These are phyloP conservation scores for Anhinga rufa DNA, from an alignment of 2,113 vertebrate species.

Conservation along the genomic window DNA sequence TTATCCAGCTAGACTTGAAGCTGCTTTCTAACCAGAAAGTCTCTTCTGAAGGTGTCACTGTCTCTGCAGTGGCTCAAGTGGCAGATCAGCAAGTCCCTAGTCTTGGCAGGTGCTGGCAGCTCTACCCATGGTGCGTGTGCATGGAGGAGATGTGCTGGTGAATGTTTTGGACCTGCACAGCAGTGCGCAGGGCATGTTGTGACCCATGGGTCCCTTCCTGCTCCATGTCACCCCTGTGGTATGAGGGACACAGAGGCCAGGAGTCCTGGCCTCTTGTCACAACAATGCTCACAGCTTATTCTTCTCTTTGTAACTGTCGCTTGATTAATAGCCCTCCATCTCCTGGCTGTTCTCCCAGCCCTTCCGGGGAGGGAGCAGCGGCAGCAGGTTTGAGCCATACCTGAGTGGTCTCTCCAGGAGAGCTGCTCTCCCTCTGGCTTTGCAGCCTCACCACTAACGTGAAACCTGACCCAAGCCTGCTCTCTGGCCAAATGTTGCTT, in stretches of 20 bases:
- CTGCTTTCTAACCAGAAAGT: not conserved
- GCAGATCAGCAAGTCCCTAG: not conserved
- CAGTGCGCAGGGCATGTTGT: not conserved
- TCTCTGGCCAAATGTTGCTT: constrained; percentile 2
- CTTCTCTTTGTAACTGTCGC: not conserved
- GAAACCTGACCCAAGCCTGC: not conserved
- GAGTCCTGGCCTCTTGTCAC: not conserved
- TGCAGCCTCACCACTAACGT: not conserved
- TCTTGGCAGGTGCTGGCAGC: not conserved
- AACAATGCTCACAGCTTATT: not conserved
- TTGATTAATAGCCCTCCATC: not conserved
- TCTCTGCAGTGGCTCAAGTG: not conserved
- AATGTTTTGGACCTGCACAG: not conserved
- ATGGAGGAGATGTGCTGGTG: not conserved
- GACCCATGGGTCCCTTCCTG: not conserved
- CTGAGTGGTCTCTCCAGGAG: not conserved
- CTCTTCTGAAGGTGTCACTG: not conserved
- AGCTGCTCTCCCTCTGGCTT: not conserved
- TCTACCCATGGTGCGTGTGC: not conserved
- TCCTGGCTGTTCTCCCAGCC: not conserved
- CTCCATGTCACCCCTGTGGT: not conserved
- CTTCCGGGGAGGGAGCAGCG: not conserved
- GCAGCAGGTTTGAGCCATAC: not conserved
- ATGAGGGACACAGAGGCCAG: not conserved
- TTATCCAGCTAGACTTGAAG: not conserved